A percentile compares a stretch with the other conserved stretches of the same genome.
Conservation (phyloP, 2,797 vertebrate genomes). For the Coluber constrictor region DNA sequence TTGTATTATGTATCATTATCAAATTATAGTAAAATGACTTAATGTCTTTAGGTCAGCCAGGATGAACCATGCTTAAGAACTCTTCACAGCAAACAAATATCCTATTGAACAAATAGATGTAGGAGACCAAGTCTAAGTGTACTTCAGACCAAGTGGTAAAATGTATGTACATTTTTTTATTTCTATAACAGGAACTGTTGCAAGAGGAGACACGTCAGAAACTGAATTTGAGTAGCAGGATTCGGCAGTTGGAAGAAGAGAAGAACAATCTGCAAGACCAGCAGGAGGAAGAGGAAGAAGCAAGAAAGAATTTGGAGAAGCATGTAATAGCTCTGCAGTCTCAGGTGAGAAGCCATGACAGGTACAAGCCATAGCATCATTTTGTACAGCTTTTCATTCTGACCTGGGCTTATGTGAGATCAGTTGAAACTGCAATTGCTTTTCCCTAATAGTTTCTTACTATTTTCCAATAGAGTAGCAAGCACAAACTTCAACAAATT, state of each 20-base stretch:
- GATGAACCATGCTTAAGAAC: not conserved
- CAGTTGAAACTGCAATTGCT: not conserved
- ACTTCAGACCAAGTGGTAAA: not conserved
- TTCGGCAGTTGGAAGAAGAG: constrained; percentile 94
- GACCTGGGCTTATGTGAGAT: not conserved
- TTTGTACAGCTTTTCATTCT: not conserved
- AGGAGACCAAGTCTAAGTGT: not conserved
- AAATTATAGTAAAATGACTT: not conserved
- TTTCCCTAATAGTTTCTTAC: not conserved
- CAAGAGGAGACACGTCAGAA: constrained; percentile 99
- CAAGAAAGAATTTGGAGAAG: constrained; percentile 89
- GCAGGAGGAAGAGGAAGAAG: constrained; percentile 96
- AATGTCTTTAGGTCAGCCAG: not conserved
- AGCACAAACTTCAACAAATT: not conserved
- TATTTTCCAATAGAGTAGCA: not conserved
- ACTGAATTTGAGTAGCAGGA: constrained; percentile 89
- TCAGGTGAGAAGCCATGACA: constrained; percentile 75
- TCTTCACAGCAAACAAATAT: not conserved
- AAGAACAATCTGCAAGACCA: constrained; percentile 91
- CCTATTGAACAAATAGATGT: not conserved
- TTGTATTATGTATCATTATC: not conserved
- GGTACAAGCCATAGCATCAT: not conserved
- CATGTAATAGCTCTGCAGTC: constrained; percentile 85
- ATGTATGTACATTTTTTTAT: not conserved
- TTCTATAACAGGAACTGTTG: constrained; percentile 81